Conservation (phyloP, 2,888 invertebrate genomes). For the Drosophila emarginata region DNA sequence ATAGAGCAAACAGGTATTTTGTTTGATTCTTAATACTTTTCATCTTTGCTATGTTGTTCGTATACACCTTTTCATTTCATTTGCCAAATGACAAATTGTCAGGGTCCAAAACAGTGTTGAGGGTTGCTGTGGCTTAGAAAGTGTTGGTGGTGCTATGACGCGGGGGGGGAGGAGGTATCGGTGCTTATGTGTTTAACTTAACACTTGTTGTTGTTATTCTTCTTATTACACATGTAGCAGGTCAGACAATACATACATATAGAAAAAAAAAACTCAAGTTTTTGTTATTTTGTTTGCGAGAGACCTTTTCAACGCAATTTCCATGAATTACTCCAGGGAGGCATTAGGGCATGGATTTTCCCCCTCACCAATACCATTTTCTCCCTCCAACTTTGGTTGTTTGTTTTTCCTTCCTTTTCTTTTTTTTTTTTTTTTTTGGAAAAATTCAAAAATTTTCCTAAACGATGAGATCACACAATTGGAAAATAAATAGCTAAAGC, state of each 20-base stretch:
- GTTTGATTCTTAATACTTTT: conserved; percentile 8
- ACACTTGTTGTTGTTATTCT: conserved; percentile 59
- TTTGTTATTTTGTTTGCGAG: conserved; percentile 1
- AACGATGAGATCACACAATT: neutral
- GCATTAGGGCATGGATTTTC: conserved; percentile 46
- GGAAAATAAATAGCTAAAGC: no score
- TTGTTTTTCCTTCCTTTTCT: conserved; percentile 29
- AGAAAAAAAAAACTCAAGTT: conserved; percentile 4
- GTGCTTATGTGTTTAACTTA: conserved; percentile 50
- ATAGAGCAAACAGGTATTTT: conserved; percentile 44
- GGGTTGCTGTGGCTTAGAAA: neutral
- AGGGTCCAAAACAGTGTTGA: conserved; percentile 2
- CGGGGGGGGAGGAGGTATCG: conserved; percentile 11
- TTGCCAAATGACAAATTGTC: conserved; percentile 69
- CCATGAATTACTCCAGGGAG: conserved; percentile 60
- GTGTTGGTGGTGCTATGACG: neutral
- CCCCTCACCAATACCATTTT: neutral
- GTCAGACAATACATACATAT: conserved; percentile 13
- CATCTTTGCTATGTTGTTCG: neutral
- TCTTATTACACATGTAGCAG: conserved; percentile 52
- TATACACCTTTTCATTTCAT: conserved; percentile 24
- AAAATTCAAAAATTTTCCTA: neutral
- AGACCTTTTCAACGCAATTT: conserved; percentile 70
- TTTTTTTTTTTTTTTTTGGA: conserved; percentile 28
- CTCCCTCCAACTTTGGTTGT: conserved; percentile 7